A percentile compares a stretch with the other conserved stretches of the same genome.
These are phyloP conservation scores for Myopa testacea DNA, from an alignment of 2,888 invertebrate species.

Conservation along the genomic window DNA sequence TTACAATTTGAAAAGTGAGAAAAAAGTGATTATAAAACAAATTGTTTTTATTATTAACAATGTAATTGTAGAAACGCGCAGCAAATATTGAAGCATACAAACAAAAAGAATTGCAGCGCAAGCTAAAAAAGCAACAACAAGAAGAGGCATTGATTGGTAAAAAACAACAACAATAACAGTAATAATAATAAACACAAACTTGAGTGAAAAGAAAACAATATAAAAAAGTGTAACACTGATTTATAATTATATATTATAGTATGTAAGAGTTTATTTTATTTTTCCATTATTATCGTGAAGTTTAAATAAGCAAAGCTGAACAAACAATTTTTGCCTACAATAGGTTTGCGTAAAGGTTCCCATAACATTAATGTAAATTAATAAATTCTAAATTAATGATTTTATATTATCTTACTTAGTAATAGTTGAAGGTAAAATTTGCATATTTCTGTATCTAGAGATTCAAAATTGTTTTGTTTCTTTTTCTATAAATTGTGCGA, in stretches of 20 bases:
- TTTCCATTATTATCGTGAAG: background rate
- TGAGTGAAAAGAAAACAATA: too few species aligned
- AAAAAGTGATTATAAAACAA: background rate
- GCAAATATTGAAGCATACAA: constrained; percentile 64
- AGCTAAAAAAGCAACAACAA: constrained; percentile 63
- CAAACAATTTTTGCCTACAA: background rate
- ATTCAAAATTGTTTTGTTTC: background rate
- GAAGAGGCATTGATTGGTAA: constrained; percentile 66
- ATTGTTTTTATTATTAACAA: constrained; percentile 13
- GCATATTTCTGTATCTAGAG: background rate
- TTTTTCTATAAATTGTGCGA: background rate
- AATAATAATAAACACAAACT: background rate
- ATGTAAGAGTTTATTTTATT: too few species aligned
- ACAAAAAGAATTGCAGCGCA: constrained; percentile 64
- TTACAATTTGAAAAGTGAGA: background rate
- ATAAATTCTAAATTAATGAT: too few species aligned
- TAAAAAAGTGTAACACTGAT: too few species aligned
- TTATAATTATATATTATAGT: too few species aligned
- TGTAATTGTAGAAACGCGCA: constrained; percentile 63
- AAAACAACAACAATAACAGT: constrained; percentile 43
- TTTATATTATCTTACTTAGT: too few species aligned
- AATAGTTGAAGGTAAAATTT: too few species aligned
- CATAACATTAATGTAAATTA: too few species aligned
- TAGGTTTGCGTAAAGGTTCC: too few species aligned
- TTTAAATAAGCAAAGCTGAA: background rate